Percentiles rank a stretch among this genome's conserved stretches.
phyloP scores from a whole-genome alignment of 1,140 invertebrate genomes.

The Bradynema listronoti region DNA sequence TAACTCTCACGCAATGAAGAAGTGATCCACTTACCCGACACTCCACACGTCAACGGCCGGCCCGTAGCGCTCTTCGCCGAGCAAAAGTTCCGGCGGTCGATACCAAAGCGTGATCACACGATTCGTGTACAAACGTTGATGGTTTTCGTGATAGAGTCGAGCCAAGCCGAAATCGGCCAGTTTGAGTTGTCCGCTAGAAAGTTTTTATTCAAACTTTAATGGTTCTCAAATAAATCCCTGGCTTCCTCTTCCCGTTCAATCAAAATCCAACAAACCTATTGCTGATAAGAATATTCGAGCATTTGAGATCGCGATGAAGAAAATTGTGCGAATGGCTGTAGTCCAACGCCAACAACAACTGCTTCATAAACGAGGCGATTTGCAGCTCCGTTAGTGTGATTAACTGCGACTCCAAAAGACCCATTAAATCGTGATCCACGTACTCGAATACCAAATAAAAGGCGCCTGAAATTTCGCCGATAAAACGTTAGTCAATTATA shows the following conservation, averaged over 20 bases:
- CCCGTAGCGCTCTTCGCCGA: conserved; percentile 97
- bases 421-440: conserved; percentile 99
- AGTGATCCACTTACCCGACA: conserved; percentile 71
- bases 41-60: conserved; percentile 97
- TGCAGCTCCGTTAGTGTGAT: conserved; percentile 88
- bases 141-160: conserved; percentile 85
- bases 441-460: conserved; percentile 99
- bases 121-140: conserved; percentile 85
- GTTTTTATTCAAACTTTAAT: conserved; percentile 59
- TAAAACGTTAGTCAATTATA: too few species aligned
- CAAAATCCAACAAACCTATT: conserved; percentile 70
- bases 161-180: conserved; percentile 96
- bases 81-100: conserved; percentile 85
- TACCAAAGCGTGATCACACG: conserved; percentile 99
- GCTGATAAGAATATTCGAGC: conserved; percentile 98
- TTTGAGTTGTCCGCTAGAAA: conserved; percentile 89
- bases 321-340: conserved; percentile 98
- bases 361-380: conserved; percentile 95
- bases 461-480: conserved; percentile 64
- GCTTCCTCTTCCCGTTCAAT: not conserved
- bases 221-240: not conserved
- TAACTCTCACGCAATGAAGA: too few species aligned
- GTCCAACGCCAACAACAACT: conserved; percentile 86
- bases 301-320: conserved; percentile 97
- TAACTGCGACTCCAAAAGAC: conserved; percentile 84